These are phyloP conservation scores for Eulemur albifrons DNA, from an alignment of 2,797 vertebrate genomes.

Conservation along the genomic window DNA sequence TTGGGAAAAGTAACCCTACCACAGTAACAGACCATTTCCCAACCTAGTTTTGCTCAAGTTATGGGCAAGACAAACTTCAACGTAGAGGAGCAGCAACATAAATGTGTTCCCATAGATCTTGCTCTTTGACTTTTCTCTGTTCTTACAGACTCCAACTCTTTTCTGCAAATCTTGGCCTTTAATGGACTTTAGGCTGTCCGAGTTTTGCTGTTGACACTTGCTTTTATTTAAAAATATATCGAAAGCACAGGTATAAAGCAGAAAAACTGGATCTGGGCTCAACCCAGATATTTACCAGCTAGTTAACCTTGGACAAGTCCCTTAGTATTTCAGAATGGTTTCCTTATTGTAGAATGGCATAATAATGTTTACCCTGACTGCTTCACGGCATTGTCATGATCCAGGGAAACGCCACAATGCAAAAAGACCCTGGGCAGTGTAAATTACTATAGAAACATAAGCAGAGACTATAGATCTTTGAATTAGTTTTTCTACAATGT, in stretches of 20 bases:
- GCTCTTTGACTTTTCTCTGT: background rate
- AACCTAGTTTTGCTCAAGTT: background rate
- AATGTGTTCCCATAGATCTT: background rate
- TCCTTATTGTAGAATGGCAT: background rate
- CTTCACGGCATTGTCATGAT: background rate
- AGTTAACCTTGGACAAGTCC: background rate
- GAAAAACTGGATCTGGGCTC: background rate
- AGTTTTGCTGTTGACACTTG: background rate
- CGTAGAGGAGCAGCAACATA: background rate
- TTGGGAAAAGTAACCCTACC: background rate
- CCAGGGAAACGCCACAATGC: background rate
- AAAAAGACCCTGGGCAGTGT: background rate
- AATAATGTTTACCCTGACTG: background rate
- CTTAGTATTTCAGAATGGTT: background rate
- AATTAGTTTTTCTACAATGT: background rate
- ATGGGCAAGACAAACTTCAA: background rate
- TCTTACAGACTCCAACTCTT: background rate
- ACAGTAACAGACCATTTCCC: background rate
- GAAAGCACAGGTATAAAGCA: background rate
- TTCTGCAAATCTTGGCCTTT: background rate
- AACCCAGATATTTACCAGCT: background rate
- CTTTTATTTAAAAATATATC: background rate
- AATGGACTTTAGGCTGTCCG: too few relatives aligned
- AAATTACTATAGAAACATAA: conserved; percentile 7
- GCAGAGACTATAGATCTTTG: background rate